Percentiles rank a stretch among this genome's conserved stretches.
Evolutionary conservation across 2,797 vertebrate genomes (phyloP).

Genomic region (Platyrinchus mystaceus): DNA sequence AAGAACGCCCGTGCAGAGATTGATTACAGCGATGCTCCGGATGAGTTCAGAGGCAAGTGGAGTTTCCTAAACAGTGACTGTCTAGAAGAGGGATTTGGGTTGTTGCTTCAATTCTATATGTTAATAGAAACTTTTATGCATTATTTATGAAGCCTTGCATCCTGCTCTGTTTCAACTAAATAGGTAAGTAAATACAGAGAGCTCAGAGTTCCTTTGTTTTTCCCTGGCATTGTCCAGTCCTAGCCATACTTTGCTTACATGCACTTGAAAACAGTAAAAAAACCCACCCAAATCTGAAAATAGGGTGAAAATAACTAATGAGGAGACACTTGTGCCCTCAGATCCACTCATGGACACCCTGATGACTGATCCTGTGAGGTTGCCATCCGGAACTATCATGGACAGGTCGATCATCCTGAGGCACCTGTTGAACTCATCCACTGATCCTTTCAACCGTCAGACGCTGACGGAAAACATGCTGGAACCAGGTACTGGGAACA

Average conservation of each 20-base stretch:
- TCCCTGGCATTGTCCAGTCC: not conserved
- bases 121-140: not conserved
- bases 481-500: slow-evolving; percentile 83
- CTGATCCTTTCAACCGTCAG: slow-evolving; percentile 98
- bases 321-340: slow-evolving; percentile 49
- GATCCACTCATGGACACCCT: slow-evolving; percentile 99
- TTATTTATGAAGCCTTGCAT: not conserved
- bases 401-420: slow-evolving; percentile 95
- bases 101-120: not conserved
- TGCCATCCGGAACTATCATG: slow-evolving; percentile 97
- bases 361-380: slow-evolving; percentile 95
- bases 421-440: slow-evolving; percentile 96
- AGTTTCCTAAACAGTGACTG: not conserved
- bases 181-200: not conserved
- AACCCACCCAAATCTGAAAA: not conserved
- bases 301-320: not conserved
- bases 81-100: not conserved
- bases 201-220: not conserved
- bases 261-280: not conserved
- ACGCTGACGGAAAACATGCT: slow-evolving; percentile 96
- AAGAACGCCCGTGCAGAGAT: slow-evolving; percentile 97
- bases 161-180: not conserved
- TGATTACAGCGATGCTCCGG: slow-evolving; percentile 96
- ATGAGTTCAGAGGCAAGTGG: slow-evolving; percentile 92
- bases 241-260: not conserved